Conservation (phyloP, 2,797 vertebrate genomes). For the Arctocebus calabarensis region DNA sequence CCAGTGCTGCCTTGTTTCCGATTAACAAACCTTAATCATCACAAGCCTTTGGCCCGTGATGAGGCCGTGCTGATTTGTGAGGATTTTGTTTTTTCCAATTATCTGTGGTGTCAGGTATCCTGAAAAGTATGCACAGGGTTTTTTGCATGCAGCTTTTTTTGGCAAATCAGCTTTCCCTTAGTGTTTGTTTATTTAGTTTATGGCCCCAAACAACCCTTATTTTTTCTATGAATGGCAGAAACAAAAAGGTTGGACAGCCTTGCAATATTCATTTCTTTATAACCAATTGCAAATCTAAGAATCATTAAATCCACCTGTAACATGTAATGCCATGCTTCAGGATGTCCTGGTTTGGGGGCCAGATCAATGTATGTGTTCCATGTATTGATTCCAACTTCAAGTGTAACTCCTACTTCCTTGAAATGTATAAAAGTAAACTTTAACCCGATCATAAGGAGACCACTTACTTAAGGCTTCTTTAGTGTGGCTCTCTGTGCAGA, state of each 20-base stretch:
- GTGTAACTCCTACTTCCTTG: not conserved
- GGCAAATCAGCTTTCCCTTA: too few species aligned
- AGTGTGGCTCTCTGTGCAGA: not conserved
- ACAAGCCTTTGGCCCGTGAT: not conserved
- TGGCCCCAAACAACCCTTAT: too few species aligned
- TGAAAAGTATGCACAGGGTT: too few species aligned
- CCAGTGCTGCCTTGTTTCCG: not conserved
- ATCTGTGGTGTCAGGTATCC: too few species aligned
- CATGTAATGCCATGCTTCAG: not conserved
- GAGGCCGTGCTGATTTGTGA: too few species aligned
- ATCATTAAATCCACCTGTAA: not conserved
- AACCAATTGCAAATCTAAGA: not conserved
- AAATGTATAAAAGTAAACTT: not conserved
- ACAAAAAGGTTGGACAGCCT: too few species aligned
- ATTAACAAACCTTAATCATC: not conserved
- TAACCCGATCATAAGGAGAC: not conserved
- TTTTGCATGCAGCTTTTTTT: too few species aligned
- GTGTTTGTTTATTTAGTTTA: too few species aligned
- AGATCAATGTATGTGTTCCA: not conserved
- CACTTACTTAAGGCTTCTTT: not conserved
- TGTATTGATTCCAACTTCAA: not conserved
- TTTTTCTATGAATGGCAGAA: too few species aligned
- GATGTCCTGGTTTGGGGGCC: not conserved
- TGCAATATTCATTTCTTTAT: not conserved
- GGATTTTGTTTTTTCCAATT: too few species aligned